Evolutionary conservation across 2,797 vertebrate species (phyloP).

Genomic region (Gallinago stenura): DNA sequence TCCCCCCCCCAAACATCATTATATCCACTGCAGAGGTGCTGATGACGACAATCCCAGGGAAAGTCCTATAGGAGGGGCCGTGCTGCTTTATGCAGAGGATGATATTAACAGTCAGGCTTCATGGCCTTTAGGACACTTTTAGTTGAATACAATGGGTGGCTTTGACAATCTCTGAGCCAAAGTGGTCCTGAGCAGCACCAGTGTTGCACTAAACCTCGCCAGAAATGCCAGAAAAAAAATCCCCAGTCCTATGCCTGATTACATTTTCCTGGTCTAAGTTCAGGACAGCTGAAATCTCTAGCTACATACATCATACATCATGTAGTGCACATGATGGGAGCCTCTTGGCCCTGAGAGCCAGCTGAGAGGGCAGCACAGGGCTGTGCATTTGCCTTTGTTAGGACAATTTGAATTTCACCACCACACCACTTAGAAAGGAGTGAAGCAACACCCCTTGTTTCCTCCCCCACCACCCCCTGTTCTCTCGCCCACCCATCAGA

Average conservation of each 20-base stretch:
- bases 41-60: accelerated
- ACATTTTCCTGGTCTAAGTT: not conserved
- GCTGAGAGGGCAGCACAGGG: accelerated
- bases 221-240: not conserved
- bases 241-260: not conserved
- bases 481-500: not conserved
- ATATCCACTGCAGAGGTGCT: accelerated
- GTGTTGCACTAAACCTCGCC: not conserved
- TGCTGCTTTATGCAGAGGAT: not conserved
- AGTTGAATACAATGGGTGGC: not conserved
- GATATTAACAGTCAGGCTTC: not conserved
- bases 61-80: accelerated
- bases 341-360: not conserved
- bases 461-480: not conserved
- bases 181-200: not conserved
- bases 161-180: not conserved
- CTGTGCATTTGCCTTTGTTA: not conserved
- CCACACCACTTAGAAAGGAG: not conserved
- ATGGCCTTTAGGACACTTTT: not conserved
- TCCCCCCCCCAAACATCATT: not conserved
- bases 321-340: not conserved
- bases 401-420: not conserved
- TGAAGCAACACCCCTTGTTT: not conserved
- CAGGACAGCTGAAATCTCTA: not conserved
- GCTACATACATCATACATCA: not conserved